A percentile compares a stretch with the other conserved stretches of the same genome.
Evolutionary conservation across 2,797 vertebrate species (phyloP).

Genomic region (Scolopax rusticola): DNA sequence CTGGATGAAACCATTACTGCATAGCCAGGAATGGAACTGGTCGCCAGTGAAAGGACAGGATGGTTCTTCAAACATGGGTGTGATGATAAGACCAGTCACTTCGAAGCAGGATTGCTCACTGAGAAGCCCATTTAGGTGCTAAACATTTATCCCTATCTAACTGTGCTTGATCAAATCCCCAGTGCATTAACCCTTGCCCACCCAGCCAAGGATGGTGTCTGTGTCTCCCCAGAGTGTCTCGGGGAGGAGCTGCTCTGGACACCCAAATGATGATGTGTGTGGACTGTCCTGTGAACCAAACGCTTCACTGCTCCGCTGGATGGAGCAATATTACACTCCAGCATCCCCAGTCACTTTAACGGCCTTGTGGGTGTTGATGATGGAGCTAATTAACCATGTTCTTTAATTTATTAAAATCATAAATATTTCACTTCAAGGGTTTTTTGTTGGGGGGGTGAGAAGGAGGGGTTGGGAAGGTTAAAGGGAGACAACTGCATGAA

Average conservation of each 20-base stretch:
- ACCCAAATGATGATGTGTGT: accelerated
- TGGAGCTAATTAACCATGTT: slow-evolving; percentile 74
- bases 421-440: slow-evolving; percentile 72
- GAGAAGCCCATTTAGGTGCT: not conserved
- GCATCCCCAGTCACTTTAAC: not conserved
- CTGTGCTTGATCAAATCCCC: not conserved
- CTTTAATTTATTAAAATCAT: slow-evolving; percentile 79
- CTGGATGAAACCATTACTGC: not conserved
- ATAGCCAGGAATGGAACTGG: not conserved
- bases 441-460: not conserved
- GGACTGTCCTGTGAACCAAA: not conserved
- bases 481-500: slow-evolving; percentile 55
- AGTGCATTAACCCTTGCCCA: not conserved
- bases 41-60: not conserved
- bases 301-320: not conserved
- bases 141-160: not conserved
- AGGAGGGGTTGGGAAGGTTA: slow-evolving; percentile 32
- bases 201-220: not conserved
- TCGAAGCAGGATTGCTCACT: not conserved
- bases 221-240: not conserved
- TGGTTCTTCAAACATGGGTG: not conserved
- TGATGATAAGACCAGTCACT: not conserved
- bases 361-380: slow-evolving; percentile 57
- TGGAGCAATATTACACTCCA: not conserved
- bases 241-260: not conserved